These are phyloP conservation scores for Petrocephalus zakoni DNA, from an alignment of 2,113 vertebrate genomes.

Conservation along the genomic window DNA sequence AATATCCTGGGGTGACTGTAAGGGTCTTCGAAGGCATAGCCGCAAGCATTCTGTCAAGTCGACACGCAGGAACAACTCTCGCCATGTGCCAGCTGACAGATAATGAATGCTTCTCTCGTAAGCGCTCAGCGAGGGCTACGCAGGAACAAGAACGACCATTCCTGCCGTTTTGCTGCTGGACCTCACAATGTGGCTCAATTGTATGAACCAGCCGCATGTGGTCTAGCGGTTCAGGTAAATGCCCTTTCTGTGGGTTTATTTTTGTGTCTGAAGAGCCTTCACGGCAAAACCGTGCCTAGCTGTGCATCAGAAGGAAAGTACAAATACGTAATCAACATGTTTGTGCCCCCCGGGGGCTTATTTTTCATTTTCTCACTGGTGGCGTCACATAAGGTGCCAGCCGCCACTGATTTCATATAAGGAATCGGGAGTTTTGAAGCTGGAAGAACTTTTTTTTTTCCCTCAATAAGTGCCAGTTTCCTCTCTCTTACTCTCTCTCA, in stretches of 20 bases:
- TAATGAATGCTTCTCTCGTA: slow-evolving; percentile 5
- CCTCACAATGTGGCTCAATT: not conserved
- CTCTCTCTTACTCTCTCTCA: not conserved
- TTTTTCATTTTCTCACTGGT: not conserved
- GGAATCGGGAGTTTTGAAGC: not conserved
- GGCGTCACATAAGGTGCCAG: not conserved
- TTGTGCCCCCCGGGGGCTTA: not conserved
- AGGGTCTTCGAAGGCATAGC: not conserved
- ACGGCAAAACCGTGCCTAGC: not conserved
- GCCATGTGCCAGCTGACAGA: not conserved
- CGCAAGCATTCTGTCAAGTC: not conserved
- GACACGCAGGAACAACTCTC: not conserved
- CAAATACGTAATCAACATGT: not conserved
- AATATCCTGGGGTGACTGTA: not conserved
- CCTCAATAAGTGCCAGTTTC: not conserved
- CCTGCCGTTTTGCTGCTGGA: not conserved
- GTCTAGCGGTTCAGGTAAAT: not conserved
- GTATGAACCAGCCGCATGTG: not conserved
- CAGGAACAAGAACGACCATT: not conserved
- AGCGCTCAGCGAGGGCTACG: not conserved
- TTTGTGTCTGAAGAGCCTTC: not conserved
- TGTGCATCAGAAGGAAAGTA: not conserved
- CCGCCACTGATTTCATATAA: not conserved
- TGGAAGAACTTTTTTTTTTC: not conserved
- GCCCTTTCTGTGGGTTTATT: not conserved